Percentiles rank a stretch among this genome's conserved stretches.
These are phyloP conservation scores for Otus scops DNA, from an alignment of 2,797 vertebrate species.

Conservation along the genomic window DNA sequence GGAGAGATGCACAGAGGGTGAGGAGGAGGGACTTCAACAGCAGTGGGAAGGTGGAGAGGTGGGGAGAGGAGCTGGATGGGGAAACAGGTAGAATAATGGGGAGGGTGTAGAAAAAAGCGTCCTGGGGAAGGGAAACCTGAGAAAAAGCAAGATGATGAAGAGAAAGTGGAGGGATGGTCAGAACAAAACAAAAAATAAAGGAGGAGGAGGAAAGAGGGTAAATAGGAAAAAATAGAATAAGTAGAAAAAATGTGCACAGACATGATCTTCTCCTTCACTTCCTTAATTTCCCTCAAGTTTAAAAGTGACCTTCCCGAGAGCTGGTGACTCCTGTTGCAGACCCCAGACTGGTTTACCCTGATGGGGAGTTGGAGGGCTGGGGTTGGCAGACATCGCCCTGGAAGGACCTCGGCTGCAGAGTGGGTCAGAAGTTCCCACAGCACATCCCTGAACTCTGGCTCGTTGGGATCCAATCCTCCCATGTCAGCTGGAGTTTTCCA, in stretches of 20 bases:
- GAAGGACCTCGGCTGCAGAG: neutral
- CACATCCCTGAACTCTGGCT: neutral
- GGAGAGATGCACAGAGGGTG: neutral
- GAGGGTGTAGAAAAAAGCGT: neutral
- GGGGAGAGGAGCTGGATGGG: neutral
- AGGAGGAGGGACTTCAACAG: neutral
- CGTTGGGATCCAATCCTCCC: neutral
- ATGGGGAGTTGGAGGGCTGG: neutral
- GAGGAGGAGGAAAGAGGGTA: neutral
- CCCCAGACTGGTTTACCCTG: accelerated
- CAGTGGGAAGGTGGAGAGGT: neutral
- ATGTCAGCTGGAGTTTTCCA: neutral
- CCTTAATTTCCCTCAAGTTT: neutral
- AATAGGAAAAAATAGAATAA: neutral
- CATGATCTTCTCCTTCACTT: neutral
- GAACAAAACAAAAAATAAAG: neutral
- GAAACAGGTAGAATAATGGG: neutral
- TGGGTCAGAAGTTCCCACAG: neutral
- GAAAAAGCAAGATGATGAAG: neutral
- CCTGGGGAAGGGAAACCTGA: neutral
- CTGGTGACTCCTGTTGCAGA: neutral
- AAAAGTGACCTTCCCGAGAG: neutral
- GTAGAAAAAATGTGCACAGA: neutral
- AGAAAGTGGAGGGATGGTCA: neutral
- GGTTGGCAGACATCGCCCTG: accelerated